Conservation (phyloP, 2,113 vertebrate species). For the Lophotis ruficrista region DNA sequence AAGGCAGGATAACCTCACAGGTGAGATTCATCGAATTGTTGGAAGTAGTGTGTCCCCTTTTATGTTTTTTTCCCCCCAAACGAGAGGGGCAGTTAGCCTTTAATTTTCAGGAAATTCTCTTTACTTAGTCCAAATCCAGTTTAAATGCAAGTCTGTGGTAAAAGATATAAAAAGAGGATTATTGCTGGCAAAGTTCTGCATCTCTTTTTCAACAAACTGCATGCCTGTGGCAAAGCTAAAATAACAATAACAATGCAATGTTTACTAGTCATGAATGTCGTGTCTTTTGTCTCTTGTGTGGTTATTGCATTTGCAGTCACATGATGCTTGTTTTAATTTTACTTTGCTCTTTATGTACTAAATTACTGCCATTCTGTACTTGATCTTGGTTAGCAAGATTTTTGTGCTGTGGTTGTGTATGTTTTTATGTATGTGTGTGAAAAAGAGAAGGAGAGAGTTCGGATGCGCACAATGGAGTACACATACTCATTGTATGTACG, state of each 20-base stretch:
- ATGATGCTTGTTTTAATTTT: constrained; percentile 67
- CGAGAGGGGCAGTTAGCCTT: constrained; percentile 7
- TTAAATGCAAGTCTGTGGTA: constrained; percentile 67
- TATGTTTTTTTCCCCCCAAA: background rate
- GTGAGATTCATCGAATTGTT: background rate
- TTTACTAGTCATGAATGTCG: constrained; percentile 63
- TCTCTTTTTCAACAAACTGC: constrained; percentile 67
- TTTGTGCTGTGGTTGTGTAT: constrained; percentile 35
- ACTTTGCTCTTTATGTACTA: constrained; percentile 65
- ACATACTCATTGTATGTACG: background rate
- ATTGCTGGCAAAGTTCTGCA: constrained; percentile 67
- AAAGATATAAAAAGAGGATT: constrained; percentile 66
- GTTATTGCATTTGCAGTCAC: constrained; percentile 65
- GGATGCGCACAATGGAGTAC: background rate
- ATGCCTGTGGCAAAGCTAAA: constrained; percentile 71
- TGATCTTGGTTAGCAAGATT: constrained; percentile 53
- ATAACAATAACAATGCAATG: constrained; percentile 69
- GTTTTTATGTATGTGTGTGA: background rate
- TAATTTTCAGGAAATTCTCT: constrained; percentile 74
- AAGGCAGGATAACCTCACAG: background rate
- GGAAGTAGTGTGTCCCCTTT: background rate
- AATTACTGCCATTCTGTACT: constrained; percentile 71
- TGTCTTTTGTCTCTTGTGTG: constrained; percentile 70
- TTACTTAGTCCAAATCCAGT: constrained; percentile 64
- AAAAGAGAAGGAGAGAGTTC: constrained; percentile 10